phyloP scores from a whole-genome alignment of 2,888 invertebrate genomes.

The Microctonus brassicae region DNA sequence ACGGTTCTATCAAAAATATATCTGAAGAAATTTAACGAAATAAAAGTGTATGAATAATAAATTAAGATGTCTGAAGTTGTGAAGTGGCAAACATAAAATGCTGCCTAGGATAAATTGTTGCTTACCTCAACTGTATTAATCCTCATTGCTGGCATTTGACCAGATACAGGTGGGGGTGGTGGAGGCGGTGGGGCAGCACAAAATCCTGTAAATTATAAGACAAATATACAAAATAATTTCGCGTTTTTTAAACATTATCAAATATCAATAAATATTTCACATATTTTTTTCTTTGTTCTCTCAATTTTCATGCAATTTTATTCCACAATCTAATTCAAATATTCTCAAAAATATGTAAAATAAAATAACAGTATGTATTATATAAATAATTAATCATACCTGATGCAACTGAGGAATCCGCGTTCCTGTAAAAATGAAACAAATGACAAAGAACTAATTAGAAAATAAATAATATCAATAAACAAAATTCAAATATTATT shows the following conservation, averaged over 20 bases:
- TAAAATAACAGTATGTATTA: too few relatives aligned
- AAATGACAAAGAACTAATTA: too few relatives aligned
- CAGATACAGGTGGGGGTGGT: slow-evolving; percentile 72
- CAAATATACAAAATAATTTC: slow-evolving; percentile 28
- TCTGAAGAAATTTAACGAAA: not conserved
- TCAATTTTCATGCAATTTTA: not conserved
- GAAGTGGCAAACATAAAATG: slow-evolving; percentile 18
- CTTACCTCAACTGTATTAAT: slow-evolving; percentile 71
- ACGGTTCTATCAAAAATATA: not conserved
- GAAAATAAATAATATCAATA: not conserved
- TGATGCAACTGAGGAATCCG: slow-evolving; percentile 47
- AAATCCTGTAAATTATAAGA: slow-evolving; percentile 55
- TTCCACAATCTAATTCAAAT: not conserved
- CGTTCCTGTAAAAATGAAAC: slow-evolving; percentile 52
- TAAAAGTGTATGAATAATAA: not conserved
- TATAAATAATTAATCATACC: slow-evolving; percentile 46
- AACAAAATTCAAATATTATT: not conserved
- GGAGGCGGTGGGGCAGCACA: slow-evolving; percentile 71
- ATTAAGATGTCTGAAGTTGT: slow-evolving; percentile 2
- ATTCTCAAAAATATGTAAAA: too few relatives aligned
- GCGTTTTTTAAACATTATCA: too few relatives aligned
- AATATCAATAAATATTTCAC: too few relatives aligned
- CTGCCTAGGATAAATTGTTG: slow-evolving; percentile 28
- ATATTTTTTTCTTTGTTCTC: not conserved
- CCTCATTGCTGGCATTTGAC: slow-evolving; percentile 70